Evolutionary conservation across 2,797 vertebrate genomes (phyloP), one percentile per base, ranked within the genome.

Genomic region (Mareca strepera): DNA sequence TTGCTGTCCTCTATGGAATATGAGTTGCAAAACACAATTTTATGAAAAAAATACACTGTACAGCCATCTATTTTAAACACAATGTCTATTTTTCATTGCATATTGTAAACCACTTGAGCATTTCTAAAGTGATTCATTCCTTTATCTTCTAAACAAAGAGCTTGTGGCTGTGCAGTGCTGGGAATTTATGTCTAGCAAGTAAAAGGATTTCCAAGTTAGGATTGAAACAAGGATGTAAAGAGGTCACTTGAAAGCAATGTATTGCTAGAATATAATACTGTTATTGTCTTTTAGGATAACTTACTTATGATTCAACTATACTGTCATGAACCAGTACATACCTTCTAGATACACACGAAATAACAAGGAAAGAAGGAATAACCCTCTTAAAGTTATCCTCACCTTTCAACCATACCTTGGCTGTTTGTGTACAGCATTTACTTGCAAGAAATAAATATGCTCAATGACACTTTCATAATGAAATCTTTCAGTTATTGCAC

Each of bases 61-160:
- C 73, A 69, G 72, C 82, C 78, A 90, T 93, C 89, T 93, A 84
- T 93, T 94, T 95, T 93, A 95, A 96, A 94, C 95, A 89, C 52
- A 25, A 50, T 41, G 93, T 88, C 94, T 89, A 85, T 90, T 94
- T 96, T 92, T 93, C 95, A 92, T 80, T 37, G 39, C 59, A 67
- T 92, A 87, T 78, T 96, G 95, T 96, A 95, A 96, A 94, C 94
- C 86, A 87, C 87, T 69, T 69, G 72, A 82, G 88, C 92, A 81
- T 92, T 93, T 93, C 82, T 81, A 12, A 87, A 91, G 82, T 96
- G 96, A 96, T 93, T 96, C 94, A 96, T 92, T 89, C 92, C 89
- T 91, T 94, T 94, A 95, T 93, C 93, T 96, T 95, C 89, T 92
- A 96, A 96, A 95, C 94, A 93, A 95, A 89, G 69, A 29, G 43